Percentiles rank a stretch among this genome's conserved stretches.
Evolutionary conservation across 2,113 vertebrate genomes (phyloP).

Genomic region (Phylloscopus trochiloides): DNA sequence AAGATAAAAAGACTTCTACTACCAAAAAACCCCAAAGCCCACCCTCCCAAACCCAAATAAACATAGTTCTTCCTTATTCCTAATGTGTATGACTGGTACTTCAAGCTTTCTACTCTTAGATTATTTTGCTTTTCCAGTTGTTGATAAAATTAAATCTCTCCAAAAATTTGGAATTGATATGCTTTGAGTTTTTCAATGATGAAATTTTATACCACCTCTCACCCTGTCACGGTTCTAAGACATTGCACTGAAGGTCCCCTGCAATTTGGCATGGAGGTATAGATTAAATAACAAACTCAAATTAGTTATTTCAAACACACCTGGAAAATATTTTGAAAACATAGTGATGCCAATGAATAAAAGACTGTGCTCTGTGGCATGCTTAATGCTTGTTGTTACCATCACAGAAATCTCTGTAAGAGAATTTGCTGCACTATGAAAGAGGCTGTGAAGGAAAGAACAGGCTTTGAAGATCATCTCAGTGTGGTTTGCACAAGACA

Average conservation of each 20-base stretch:
- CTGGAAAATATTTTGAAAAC: not conserved
- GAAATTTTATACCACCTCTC: not conserved
- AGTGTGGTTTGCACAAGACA: not conserved
- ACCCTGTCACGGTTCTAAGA: not conserved
- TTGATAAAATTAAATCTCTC: not conserved
- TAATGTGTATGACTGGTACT: not conserved
- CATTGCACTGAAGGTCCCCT: not conserved
- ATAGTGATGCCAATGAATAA: not conserved
- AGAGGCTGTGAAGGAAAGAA: not conserved
- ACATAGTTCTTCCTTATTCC: not conserved
- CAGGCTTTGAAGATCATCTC: not conserved
- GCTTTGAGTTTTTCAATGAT: not conserved
- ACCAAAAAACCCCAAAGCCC: not conserved
- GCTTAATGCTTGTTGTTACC: not conserved
- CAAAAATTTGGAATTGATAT: fast-evolving
- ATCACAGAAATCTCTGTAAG: not conserved
- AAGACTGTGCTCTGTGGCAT: not conserved
- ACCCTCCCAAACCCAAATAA: not conserved
- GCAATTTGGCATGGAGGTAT: not conserved
- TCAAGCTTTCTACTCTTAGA: not conserved
- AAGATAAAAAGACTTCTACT: not conserved
- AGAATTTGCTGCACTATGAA: not conserved
- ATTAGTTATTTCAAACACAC: not conserved
- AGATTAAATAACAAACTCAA: not conserved
- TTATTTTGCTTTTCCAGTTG: not conserved